A percentile compares a stretch with the other conserved stretches of the same genome.
Conservation (phyloP, 2,888 invertebrate genomes). For the Cetonia aurata region DNA sequence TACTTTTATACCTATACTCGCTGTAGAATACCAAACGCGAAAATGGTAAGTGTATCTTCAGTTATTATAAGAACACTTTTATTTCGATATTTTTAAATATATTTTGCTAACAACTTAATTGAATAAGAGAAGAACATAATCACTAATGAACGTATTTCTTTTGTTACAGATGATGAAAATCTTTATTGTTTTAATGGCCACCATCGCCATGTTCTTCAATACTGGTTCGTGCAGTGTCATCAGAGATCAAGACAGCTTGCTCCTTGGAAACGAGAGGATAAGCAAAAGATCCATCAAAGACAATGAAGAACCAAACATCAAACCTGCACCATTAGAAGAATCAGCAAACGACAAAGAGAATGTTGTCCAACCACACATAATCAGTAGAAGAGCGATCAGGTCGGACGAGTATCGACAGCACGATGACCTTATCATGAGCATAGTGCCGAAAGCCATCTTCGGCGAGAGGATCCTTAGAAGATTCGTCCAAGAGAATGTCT, state of each 20-base stretch:
- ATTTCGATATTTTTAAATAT: not conserved
- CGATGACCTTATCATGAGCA: conserved; percentile 28
- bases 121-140: not conserved
- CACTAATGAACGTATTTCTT: conserved; percentile 3
- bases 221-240: conserved; percentile 59
- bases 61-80: not conserved
- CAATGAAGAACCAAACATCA: conserved; percentile 5
- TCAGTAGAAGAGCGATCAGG: conserved; percentile 28
- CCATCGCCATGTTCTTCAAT: conserved; percentile 57
- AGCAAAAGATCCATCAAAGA: conserved; percentile 48
- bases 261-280: conserved; percentile 50
- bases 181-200: not conserved
- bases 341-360: not conserved
- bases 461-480: conserved; percentile 26
- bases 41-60: conserved; percentile 26
- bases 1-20: conserved; percentile 4
- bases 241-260: conserved; percentile 43
- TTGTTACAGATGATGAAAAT: conserved; percentile 29
- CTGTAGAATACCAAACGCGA: conserved; percentile 1
- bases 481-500: conserved; percentile 16
- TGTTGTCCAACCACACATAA: not conserved
- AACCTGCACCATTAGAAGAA: conserved; percentile 2
- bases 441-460: conserved; percentile 33
- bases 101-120: not conserved
- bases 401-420: conserved; percentile 27